Evolutionary conservation across 1,140 invertebrate genomes (phyloP).

Genomic region (Steinernema feltiae): DNA sequence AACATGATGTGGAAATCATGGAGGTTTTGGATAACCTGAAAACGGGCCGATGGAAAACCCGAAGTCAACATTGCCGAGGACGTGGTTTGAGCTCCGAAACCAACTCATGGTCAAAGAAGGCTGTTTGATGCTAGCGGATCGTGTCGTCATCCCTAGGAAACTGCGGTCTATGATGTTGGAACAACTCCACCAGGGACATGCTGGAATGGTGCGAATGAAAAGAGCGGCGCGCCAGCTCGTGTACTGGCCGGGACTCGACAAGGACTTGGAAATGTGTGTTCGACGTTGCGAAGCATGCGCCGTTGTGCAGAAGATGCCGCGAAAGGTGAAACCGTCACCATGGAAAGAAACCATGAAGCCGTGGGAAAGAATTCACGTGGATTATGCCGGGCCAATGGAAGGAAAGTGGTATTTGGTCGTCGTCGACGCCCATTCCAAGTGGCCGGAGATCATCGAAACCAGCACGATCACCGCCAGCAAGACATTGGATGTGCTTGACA

Average conservation of each 20-base stretch:
- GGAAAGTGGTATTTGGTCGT: slow-evolving; percentile 57
- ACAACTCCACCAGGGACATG: slow-evolving; percentile 59
- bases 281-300: slow-evolving; percentile 59
- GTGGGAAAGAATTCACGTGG: slow-evolving; percentile 57
- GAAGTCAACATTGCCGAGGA: neutral
- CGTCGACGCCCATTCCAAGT: slow-evolving; percentile 61
- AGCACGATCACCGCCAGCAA: neutral
- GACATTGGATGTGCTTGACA: slow-evolving; percentile 20
- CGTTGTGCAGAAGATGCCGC: slow-evolving; percentile 20
- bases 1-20: neutral
- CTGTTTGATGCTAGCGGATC: slow-evolving; percentile 51
- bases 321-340: slow-evolving; percentile 24
- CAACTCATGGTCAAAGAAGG: slow-evolving; percentile 16
- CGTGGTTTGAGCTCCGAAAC: neutral
- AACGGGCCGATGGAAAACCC: neutral
- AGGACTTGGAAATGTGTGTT: slow-evolving; percentile 58
- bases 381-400: slow-evolving; percentile 59
- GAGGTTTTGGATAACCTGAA: neutral
- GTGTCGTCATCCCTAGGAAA: slow-evolving; percentile 50
- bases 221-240: slow-evolving; percentile 56
- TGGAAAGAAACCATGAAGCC: slow-evolving; percentile 39
- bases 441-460: slow-evolving; percentile 60
- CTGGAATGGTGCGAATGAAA: slow-evolving; percentile 61
- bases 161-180: slow-evolving; percentile 43
- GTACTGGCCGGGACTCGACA: slow-evolving; percentile 61